Evolutionary conservation across 2,113 vertebrate genomes (phyloP).

Genomic region (Strigops habroptila): DNA sequence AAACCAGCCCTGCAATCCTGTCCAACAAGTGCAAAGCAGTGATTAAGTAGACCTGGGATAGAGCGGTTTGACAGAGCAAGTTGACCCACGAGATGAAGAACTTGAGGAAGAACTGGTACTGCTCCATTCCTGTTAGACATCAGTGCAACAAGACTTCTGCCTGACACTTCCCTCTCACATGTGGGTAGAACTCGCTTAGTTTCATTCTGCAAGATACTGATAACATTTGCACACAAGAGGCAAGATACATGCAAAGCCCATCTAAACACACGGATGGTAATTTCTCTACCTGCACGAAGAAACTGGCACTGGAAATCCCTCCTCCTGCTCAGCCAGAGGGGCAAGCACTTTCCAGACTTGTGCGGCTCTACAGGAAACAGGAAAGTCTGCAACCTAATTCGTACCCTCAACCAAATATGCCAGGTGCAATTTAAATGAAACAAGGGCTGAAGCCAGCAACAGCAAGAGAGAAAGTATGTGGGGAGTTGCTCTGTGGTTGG

Average conservation of each 20-base stretch:
- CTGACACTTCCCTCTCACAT: not conserved
- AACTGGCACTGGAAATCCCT: not conserved
- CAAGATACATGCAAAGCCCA: not conserved
- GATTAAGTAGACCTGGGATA: not conserved
- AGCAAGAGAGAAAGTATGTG: slow-evolving; percentile 4
- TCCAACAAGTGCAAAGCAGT: not conserved
- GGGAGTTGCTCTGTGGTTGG: not conserved
- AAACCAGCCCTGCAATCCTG: not conserved
- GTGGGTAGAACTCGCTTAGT: not conserved
- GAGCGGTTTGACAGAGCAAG: not conserved
- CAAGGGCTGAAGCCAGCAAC: not conserved
- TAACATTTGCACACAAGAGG: slow-evolving; percentile 25
- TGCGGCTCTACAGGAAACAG: not conserved
- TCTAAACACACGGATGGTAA: not conserved
- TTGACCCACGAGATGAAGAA: not conserved
- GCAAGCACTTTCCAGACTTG: not conserved
- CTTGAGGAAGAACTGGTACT: not conserved
- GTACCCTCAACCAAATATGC: not conserved
- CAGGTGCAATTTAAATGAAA: slow-evolving; percentile 26
- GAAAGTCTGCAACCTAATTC: not conserved
- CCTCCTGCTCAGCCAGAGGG: not conserved
- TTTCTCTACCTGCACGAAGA: not conserved
- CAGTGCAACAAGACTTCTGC: not conserved
- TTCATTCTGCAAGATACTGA: slow-evolving; percentile 10
- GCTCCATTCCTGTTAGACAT: not conserved